These are phyloP conservation scores for Rhyacophila brunnea DNA, from an alignment of 1,140 invertebrate genomes.

Conservation along the genomic window DNA sequence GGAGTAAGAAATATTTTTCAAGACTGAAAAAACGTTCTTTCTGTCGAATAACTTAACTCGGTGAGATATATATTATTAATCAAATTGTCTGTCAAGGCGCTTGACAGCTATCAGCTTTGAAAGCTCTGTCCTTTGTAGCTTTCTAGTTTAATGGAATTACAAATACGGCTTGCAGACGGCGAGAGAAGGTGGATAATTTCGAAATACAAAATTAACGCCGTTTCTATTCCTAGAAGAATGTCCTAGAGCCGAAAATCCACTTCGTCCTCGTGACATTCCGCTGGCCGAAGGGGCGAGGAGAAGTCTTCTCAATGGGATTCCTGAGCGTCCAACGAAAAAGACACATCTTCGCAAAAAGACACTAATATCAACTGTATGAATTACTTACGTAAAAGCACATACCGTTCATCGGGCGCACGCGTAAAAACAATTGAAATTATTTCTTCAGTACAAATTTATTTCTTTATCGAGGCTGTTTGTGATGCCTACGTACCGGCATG, in stretches of 20 bases:
- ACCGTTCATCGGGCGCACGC: slow-evolving; percentile 7
- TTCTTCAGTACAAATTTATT: slow-evolving; percentile 30
- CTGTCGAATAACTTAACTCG: too few species aligned
- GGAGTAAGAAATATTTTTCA: too few species aligned
- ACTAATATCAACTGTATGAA: slow-evolving; percentile 7
- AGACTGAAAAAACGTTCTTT: too few species aligned
- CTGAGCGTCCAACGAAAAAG: not conserved
- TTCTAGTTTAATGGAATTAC: slow-evolving; percentile 8
- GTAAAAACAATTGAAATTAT: slow-evolving; percentile 31
- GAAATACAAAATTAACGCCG: slow-evolving; percentile 22
- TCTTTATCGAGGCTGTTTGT: slow-evolving; percentile 20
- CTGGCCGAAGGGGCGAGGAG: slow-evolving; percentile 2
- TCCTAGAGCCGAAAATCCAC: slow-evolving; percentile 20
- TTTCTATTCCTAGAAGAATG: slow-evolving; percentile 28
- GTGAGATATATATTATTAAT: slow-evolving; percentile 9
- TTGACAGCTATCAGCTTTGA: slow-evolving; percentile 2
- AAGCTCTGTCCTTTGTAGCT: not conserved
- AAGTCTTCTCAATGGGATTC: slow-evolving; percentile 24
- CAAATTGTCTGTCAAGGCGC: slow-evolving; percentile 5
- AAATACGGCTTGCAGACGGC: slow-evolving; percentile 3
- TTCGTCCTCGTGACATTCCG: slow-evolving; percentile 19
- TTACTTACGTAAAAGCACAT: slow-evolving; percentile 13
- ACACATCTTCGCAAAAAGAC: slow-evolving; percentile 8
- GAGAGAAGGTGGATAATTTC: slow-evolving; percentile 5
- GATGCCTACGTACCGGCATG: not conserved